A percentile compares a stretch with the other conserved stretches of the same genome.
phyloP scores from a whole-genome alignment of 30 jellyfish, hydroid and myxozoan species.

The Phacellophora camtschatica region DNA sequence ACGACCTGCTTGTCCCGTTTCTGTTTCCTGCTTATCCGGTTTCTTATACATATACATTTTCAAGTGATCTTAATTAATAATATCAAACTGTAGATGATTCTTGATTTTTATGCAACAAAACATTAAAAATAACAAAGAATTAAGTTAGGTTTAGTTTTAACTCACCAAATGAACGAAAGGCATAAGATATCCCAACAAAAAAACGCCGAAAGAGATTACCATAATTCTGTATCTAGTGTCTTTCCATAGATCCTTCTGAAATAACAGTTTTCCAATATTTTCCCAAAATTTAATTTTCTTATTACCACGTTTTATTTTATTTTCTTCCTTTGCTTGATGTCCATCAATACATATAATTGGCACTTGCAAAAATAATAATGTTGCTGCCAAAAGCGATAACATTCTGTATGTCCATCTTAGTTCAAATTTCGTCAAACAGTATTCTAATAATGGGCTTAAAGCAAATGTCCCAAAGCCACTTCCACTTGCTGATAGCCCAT shows the following conservation, averaged over 20 bases:
- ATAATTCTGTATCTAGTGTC: constrained; percentile 23
- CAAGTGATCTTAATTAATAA: too few species aligned
- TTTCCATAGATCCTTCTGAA: constrained; percentile 28
- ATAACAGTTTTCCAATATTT: not conserved
- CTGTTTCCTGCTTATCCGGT: too few species aligned
- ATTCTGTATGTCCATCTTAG: constrained; percentile 51
- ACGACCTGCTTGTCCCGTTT: too few species aligned
- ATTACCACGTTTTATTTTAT: not conserved
- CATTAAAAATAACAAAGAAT: too few species aligned
- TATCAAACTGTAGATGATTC: too few species aligned
- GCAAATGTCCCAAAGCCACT: constrained; percentile 71
- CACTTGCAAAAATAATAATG: not conserved
- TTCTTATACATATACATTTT: too few species aligned
- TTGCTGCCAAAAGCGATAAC: not conserved
- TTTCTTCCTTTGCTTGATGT: not conserved
- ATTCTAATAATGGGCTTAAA: constrained; percentile 27
- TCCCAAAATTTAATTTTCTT: not conserved
- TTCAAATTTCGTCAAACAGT: constrained; percentile 22
- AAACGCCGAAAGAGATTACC: constrained; percentile 53
- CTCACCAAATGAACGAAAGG: constrained; percentile 76
- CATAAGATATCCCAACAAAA: constrained; percentile 57
- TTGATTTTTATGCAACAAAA: too few species aligned
- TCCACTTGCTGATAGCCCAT: constrained; percentile 75
- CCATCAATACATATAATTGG: not conserved
- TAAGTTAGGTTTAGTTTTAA: too few species aligned